Conservation (phyloP, 2,888 invertebrate species). For the Trachelus troglodyta region DNA sequence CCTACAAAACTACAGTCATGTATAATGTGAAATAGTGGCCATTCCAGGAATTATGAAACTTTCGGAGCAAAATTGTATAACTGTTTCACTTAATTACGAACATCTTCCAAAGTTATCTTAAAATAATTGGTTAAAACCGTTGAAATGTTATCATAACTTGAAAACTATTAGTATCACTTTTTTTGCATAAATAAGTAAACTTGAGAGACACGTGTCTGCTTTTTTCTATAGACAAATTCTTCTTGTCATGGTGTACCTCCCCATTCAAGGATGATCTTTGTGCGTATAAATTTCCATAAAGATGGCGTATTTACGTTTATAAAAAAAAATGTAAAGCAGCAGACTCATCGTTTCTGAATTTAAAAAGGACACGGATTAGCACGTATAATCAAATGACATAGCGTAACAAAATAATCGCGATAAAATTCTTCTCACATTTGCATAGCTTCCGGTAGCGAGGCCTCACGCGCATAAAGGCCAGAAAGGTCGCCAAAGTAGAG, state of each 20-base stretch:
- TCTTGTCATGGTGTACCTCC: neutral
- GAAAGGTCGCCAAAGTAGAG: neutral
- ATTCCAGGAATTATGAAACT: neutral
- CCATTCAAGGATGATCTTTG: neutral
- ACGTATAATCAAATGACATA: neutral
- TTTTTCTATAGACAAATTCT: neutral
- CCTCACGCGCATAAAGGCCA: neutral
- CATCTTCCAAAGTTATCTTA: neutral
- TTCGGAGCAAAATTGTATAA: neutral
- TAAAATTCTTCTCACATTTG: neutral
- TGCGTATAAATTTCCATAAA: neutral
- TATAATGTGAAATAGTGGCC: no score
- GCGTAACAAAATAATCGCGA: neutral
- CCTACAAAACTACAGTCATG: no score
- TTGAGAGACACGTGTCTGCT: neutral
- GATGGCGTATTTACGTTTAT: neutral
- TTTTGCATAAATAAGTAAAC: neutral
- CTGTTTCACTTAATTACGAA: neutral
- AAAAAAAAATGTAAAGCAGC: neutral
- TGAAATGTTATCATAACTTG: neutral
- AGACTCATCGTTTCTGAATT: neutral
- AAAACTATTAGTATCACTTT: neutral
- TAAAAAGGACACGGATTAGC: neutral
- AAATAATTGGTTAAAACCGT: neutral
- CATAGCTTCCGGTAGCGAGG: neutral